A percentile compares a stretch with the other conserved stretches of the same genome.
Evolutionary conservation across 2,797 vertebrate species (phyloP).

Genomic region (Buphagus erythrorhynchus): DNA sequence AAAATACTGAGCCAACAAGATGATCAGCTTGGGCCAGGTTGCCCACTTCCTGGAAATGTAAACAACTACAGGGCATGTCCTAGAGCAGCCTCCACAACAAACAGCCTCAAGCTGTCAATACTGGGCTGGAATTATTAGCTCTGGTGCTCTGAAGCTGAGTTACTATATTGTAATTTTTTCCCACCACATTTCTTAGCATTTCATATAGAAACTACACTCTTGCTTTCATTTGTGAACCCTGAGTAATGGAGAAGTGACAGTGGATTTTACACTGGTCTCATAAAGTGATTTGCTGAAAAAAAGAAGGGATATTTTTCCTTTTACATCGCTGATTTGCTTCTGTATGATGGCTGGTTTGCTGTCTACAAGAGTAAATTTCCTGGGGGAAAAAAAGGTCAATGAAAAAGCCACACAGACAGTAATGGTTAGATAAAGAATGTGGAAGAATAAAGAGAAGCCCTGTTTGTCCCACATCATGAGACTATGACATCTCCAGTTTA

Average conservation of each 20-base stretch:
- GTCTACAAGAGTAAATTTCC: not conserved
- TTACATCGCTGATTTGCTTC: not conserved
- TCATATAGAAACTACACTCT: not conserved
- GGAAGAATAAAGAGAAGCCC: not conserved
- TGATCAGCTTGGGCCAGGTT: not conserved
- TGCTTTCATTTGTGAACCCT: not conserved
- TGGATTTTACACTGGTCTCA: not conserved
- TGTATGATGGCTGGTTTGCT: not conserved
- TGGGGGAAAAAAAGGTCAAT: not conserved
- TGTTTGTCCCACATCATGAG: not conserved
- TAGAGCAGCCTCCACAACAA: not conserved
- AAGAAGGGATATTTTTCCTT: not conserved
- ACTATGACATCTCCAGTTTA: not conserved
- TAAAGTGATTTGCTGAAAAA: not conserved
- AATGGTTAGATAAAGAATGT: not conserved
- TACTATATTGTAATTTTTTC: not conserved
- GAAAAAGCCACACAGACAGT: not conserved
- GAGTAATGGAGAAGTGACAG: not conserved
- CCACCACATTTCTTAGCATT: not conserved
- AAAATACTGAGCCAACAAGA: not conserved
- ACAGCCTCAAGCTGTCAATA: not conserved
- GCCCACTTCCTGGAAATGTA: not conserved
- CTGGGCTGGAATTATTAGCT: not conserved
- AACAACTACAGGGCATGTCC: not conserved
- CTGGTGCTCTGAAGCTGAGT: not conserved